These are phyloP conservation scores for Oscheius sp. DNA, from an alignment of 2,888 invertebrate genomes.

Conservation along the genomic window DNA sequence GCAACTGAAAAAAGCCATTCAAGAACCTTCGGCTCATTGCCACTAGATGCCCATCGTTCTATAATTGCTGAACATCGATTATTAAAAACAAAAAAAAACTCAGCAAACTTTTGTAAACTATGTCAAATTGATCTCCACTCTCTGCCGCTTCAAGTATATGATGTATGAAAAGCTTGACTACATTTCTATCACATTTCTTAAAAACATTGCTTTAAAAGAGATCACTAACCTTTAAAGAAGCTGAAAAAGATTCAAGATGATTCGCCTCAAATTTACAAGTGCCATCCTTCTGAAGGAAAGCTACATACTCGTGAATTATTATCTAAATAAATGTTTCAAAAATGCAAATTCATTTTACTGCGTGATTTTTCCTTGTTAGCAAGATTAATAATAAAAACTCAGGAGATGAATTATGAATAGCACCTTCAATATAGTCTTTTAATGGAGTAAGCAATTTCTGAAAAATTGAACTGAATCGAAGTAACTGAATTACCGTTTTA, in stretches of 20 bases:
- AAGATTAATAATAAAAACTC: slow-evolving; percentile 34
- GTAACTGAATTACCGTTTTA: slow-evolving; percentile 31
- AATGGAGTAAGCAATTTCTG: slow-evolving; percentile 34
- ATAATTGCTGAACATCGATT: slow-evolving; percentile 35
- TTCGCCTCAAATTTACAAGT: slow-evolving; percentile 31
- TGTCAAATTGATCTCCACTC: slow-evolving; percentile 14
- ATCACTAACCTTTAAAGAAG: background rate
- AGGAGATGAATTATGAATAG: background rate
- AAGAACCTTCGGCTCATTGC: slow-evolving; percentile 45
- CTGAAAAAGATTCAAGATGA: slow-evolving; percentile 17
- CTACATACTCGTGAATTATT: slow-evolving; percentile 26
- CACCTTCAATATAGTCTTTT: slow-evolving; percentile 35
- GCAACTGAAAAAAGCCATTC: slow-evolving; percentile 38
- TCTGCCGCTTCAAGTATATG: slow-evolving; percentile 31
- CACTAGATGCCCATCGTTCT: slow-evolving; percentile 47
- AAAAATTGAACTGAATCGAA: slow-evolving; percentile 4
- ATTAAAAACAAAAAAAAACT: background rate
- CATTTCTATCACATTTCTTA: slow-evolving; percentile 37
- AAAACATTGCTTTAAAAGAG: slow-evolving; percentile 1
- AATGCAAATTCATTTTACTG: slow-evolving; percentile 6
- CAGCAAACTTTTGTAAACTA: slow-evolving; percentile 14
- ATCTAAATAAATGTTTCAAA: slow-evolving; percentile 1
- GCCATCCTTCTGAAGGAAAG: slow-evolving; percentile 45
- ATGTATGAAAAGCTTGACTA: slow-evolving; percentile 33
- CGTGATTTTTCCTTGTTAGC: slow-evolving; percentile 28